These are phyloP conservation scores for Martes martes DNA, from an alignment of 2,113 vertebrate species.

Conservation along the genomic window DNA sequence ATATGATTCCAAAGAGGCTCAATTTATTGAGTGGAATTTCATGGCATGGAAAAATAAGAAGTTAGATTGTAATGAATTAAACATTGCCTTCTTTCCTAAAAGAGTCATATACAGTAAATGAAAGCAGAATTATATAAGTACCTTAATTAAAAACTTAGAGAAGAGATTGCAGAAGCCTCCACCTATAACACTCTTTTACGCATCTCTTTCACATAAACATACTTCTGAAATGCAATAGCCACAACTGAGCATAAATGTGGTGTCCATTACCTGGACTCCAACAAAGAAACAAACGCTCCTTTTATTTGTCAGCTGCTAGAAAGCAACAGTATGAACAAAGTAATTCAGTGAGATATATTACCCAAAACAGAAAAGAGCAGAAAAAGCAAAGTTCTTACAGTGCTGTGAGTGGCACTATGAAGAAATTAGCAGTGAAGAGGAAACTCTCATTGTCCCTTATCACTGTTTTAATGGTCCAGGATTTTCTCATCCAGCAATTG, in stretches of 20 bases:
- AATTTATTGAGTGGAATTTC: background rate
- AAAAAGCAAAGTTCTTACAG: background rate
- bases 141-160: background rate
- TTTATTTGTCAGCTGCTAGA: background rate
- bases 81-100: constrained; percentile 14
- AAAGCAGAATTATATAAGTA: constrained; percentile 36
- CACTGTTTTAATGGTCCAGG: background rate
- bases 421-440: background rate
- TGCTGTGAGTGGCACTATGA: background rate
- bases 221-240: background rate
- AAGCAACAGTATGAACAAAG: background rate
- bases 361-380: background rate
- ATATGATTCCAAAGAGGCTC: background rate
- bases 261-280: background rate
- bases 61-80: constrained; percentile 14
- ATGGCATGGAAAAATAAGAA: background rate
- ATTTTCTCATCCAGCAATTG: background rate
- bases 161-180: background rate
- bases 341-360: background rate
- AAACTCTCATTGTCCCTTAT: background rate
- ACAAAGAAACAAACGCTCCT: background rate
- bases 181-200: background rate
- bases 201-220: background rate
- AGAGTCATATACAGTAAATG: background rate
- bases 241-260: background rate